phyloP scores from a whole-genome alignment of 2,113 vertebrate genomes.

The Zosterops lateralis region DNA sequence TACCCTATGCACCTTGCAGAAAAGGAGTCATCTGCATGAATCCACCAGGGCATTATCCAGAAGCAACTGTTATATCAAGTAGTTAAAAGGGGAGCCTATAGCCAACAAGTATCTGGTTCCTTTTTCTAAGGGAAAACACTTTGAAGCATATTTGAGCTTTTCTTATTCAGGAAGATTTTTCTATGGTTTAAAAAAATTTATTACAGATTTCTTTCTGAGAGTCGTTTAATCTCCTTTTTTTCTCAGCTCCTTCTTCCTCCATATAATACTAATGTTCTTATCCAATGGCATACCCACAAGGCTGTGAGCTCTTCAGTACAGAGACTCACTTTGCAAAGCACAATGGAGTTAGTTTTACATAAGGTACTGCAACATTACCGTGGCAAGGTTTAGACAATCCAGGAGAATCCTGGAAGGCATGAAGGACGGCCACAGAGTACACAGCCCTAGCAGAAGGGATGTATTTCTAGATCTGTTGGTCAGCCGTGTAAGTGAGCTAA shows the following conservation, averaged over 20 bases:
- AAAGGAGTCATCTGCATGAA: not conserved
- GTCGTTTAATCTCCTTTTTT: not conserved
- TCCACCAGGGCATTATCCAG: not conserved
- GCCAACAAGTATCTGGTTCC: not conserved
- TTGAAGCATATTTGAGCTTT: not conserved
- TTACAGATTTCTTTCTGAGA: not conserved
- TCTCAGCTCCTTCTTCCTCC: not conserved
- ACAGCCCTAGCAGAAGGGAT: not conserved
- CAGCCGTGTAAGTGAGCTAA: not conserved
- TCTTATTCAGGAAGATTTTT: not conserved
- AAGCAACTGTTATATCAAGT: not conserved
- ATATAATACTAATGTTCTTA: not conserved
- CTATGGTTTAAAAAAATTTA: not conserved
- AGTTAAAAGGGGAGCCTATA: not conserved
- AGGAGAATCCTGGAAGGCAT: not conserved
- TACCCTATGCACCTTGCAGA: not conserved
- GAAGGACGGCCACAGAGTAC: accelerated
- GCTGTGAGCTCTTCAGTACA: not conserved
- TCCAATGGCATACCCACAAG: not conserved
- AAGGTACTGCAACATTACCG: not conserved
- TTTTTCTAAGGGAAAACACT: not conserved
- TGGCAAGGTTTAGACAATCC: not conserved
- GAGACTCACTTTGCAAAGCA: not conserved
- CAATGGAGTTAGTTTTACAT: not conserved
- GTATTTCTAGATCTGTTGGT: accelerated